Conservation (phyloP, 2,888 invertebrate genomes). For the Erpobdella octoculata region DNA sequence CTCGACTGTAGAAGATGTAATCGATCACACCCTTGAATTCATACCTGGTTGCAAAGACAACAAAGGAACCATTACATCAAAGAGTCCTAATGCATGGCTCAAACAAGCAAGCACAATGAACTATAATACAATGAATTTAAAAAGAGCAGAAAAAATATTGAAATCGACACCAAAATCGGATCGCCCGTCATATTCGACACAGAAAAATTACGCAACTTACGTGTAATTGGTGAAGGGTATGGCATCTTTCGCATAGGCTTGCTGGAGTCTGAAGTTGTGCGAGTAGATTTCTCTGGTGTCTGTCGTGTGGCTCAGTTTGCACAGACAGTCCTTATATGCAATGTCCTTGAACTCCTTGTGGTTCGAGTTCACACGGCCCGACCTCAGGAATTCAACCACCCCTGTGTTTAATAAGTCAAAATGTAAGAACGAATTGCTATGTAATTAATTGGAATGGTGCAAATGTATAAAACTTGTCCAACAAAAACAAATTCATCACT, state of each 20-base stretch:
- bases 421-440: neutral
- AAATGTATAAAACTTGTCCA: neutral
- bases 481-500: neutral
- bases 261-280: slow-evolving; percentile 89
- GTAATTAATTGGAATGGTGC: neutral
- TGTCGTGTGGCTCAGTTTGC: slow-evolving; percentile 64
- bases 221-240: slow-evolving; percentile 99
- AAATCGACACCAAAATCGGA: neutral
- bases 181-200: too few species aligned
- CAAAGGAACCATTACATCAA: too few species aligned
- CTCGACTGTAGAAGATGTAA: slow-evolving; percentile 95
- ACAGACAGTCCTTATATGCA: slow-evolving; percentile 80
- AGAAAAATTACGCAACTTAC: slow-evolving; percentile 57
- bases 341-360: slow-evolving; percentile 94
- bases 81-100: too few species aligned
- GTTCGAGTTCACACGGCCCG: slow-evolving; percentile 78
- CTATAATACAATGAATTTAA: neutral
- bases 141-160: neutral
- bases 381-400: slow-evolving; percentile 86
- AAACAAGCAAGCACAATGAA: too few species aligned
- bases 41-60: slow-evolving; percentile 61
- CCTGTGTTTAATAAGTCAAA: slow-evolving; percentile 59
- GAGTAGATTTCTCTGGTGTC: slow-evolving; percentile 60
- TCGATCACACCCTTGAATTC: slow-evolving; percentile 99
- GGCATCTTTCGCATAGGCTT: slow-evolving; percentile 83